Base-by-base conservation (phyloP, 2,797 vertebrate species). In the Microchirus variegatus region DNA sequence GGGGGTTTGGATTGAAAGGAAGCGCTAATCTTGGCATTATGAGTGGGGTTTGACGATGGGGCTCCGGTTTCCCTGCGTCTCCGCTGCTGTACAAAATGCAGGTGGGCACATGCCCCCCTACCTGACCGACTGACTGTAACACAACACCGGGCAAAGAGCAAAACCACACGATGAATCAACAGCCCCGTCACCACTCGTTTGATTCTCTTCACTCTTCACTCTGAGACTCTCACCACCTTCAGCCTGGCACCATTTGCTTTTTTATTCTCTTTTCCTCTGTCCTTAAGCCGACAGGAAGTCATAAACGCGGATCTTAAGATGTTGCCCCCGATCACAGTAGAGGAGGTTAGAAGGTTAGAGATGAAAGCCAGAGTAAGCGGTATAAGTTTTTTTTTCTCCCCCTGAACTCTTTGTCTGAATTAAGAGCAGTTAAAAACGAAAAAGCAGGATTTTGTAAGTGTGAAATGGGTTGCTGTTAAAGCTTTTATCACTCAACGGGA, bases 221-320 rank as follows among this genome's bases (percentile, higher is more conserved):
- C 71, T 47, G 49, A 47, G 67, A 42, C 48, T 72, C 52, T 59
- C 5, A 35, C 63, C 64, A 52, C 68, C 73, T 77, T 72, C 51
- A 52, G 65, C 63, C 60, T 70, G 65, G 43, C 63, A 77, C 61
- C 57, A 53, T 40, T 62, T 1, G 0, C 48, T 72, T 74, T 72
- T 74, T 70, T 69, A 49, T 59, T 44, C 44, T 14, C 38, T 47
- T 42, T 35, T 10, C 43, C 52, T 60, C 64, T 19, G 37, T 60
- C 46, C 67, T 59, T 69, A 64, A 43, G 53, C 22, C 60, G 75
- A 68, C 62, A 81, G 80, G 69, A 85, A 88, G 77, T 78, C n/a
- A 12, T 84, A 82, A 89, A 87, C 13, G 59, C 57, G 55, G 65
- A 63, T 81, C 78, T 69, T 87, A 68, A 80, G 78, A 85, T 81